These are phyloP conservation scores for Oryctolagus cuniculus DNA, from an alignment of 2,113 vertebrate species.

Conservation along the genomic window DNA sequence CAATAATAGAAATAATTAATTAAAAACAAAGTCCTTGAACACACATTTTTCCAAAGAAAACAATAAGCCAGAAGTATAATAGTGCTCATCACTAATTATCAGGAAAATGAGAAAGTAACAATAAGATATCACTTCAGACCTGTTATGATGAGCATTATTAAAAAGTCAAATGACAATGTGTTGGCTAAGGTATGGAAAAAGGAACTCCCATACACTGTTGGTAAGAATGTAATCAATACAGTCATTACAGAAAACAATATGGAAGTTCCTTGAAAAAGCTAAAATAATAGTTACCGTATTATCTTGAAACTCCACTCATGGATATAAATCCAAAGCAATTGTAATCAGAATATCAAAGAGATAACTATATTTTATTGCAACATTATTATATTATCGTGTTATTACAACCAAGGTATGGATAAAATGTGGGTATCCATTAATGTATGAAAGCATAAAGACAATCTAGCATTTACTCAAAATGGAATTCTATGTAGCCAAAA, in stretches of 20 bases:
- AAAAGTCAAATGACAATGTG: not conserved
- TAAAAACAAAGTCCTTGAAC: too few species aligned
- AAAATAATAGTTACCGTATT: too few species aligned
- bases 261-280: not conserved
- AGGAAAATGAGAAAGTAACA: not conserved
- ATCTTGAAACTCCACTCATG: not conserved
- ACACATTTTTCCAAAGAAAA: too few species aligned
- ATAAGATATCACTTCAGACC: not conserved
- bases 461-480: not conserved
- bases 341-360: not conserved
- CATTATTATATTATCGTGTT: not conserved
- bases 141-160: not conserved
- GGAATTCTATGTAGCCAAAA: not conserved
- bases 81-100: too few species aligned
- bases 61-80: too few species aligned
- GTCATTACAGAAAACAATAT: not conserved
- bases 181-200: not conserved
- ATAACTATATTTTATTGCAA: not conserved
- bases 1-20: too few species aligned
- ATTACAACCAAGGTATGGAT: not conserved
- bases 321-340: not conserved
- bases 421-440: not conserved
- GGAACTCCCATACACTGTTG: not conserved
- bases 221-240: not conserved
- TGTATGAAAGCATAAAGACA: not conserved